Conservation (phyloP, 2,797 vertebrate species). For the Acropternis orthonyx region DNA sequence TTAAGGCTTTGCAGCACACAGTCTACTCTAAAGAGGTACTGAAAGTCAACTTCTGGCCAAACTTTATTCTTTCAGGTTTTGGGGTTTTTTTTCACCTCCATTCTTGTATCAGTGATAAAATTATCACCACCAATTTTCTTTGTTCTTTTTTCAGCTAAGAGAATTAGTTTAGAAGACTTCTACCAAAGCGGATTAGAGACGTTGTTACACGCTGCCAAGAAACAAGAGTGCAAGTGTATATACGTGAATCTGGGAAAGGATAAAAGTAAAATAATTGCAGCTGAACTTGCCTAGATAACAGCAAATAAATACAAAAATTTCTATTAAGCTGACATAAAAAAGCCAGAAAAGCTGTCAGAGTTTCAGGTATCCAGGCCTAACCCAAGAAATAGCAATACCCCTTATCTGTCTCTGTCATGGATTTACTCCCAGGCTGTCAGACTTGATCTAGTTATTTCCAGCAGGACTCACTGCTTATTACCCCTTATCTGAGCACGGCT, state of each 20-base stretch:
- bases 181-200: not conserved
- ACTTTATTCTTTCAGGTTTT: not conserved
- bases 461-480: not conserved
- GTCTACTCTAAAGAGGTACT: not conserved
- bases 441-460: not conserved
- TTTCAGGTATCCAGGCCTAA: not conserved
- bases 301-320: constrained; percentile 39
- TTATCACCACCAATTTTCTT: not conserved
- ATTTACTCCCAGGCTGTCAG: constrained; percentile 21
- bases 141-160: not conserved
- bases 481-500: not conserved
- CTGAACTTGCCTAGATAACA: constrained; percentile 30
- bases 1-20: not conserved
- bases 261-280: constrained; percentile 24
- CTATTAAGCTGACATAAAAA: not conserved
- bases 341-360: not conserved
- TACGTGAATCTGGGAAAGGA: not conserved
- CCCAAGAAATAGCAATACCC: not conserved
- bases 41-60: not conserved
- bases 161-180: constrained; percentile 13
- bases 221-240: not conserved
- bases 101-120: not conserved
- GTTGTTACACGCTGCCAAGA: not conserved
- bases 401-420: constrained; percentile 10
- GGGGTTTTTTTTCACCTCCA: not conserved